Base-by-base conservation (phyloP, 2,888 invertebrate genomes). In the Andrena camellia region DNA sequence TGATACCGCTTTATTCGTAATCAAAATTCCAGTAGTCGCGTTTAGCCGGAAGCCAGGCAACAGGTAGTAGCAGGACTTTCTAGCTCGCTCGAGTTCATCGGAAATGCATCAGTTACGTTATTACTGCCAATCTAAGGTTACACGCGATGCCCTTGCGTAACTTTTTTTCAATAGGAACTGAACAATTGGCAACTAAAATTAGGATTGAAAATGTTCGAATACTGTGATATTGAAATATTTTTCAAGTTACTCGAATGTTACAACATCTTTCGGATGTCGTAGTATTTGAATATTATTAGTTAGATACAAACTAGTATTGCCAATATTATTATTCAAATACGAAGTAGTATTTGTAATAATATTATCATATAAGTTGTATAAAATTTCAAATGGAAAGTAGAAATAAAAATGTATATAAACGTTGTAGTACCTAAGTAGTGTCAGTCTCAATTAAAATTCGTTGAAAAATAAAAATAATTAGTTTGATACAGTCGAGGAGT, bases 21-120 rank as follows among this genome's bases (percentile, higher is more conserved):
- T 64, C 57, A 52, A 81, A 78, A 81, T 78, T 69, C 69, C 72
- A 62, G 42, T 60, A 33, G 85, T 66, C 57, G 42, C 42, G 71
- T 68, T 66, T 33, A 26, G 69, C 76, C 84, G 84, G 81, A 81
- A 85, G 69, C 68, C 62, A 78, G 81, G 52, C 81, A 81, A 81
- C 85, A 85, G 78, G 75, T 85, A 81, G 70, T 26, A 64, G 78
- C 42, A 74, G 17, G 26, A 66, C 60, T 81, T 81, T 62, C 68
- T 52, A 74, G 26, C 64, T 35, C 48, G 35, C 13, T 52, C 29
- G 48, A 26, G 29, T 42, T 71, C 42, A 54, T 57, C 71, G 77
- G 35, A 71, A 81, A 33, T 48, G 26, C 60, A 50, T 77, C 68
- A 35, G n/a, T 23, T n/a, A 50, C 10, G 73, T 42, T 63, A 35